phyloP scores from a whole-genome alignment of 2,113 vertebrate genomes.

The Camelus bactrianus region DNA sequence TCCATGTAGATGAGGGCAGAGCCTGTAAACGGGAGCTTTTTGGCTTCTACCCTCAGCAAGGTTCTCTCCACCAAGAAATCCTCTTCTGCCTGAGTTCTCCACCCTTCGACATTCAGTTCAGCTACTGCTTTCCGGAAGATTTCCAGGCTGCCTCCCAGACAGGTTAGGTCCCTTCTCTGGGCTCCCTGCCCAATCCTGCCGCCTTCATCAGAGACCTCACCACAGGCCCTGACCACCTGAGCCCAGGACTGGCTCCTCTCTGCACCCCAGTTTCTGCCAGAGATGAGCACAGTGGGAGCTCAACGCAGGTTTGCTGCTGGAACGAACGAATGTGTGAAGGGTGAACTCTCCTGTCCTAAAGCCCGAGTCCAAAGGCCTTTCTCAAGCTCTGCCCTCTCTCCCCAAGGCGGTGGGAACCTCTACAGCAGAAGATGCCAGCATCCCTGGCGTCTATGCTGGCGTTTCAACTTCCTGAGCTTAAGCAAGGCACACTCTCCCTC shows the following conservation, averaged over 20 bases:
- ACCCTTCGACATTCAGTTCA: not conserved
- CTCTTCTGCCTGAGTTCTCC: not conserved
- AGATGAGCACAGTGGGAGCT: not conserved
- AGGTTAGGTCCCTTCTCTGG: not conserved
- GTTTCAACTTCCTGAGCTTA: not conserved
- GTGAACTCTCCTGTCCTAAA: not conserved
- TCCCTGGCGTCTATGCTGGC: not conserved
- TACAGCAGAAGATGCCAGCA: not conserved
- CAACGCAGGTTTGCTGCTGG: not conserved
- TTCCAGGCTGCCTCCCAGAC: not conserved
- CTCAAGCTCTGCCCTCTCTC: not conserved
- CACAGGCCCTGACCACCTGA: too few relatives aligned
- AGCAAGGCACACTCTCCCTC: too few relatives aligned
- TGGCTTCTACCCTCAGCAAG: not conserved
- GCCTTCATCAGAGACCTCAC: not conserved
- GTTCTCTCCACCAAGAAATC: too few relatives aligned
- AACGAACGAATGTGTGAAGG: not conserved
- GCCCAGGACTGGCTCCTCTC: not conserved
- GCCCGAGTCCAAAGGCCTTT: not conserved
- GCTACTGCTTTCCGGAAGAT: not conserved
- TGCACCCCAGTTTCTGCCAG: not conserved
- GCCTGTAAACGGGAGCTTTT: accelerated
- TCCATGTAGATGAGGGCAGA: accelerated
- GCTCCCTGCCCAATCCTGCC: not conserved
- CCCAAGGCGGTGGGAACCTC: not conserved